Conservation (phyloP, 2,888 invertebrate genomes). For the Pandemis heparana region DNA sequence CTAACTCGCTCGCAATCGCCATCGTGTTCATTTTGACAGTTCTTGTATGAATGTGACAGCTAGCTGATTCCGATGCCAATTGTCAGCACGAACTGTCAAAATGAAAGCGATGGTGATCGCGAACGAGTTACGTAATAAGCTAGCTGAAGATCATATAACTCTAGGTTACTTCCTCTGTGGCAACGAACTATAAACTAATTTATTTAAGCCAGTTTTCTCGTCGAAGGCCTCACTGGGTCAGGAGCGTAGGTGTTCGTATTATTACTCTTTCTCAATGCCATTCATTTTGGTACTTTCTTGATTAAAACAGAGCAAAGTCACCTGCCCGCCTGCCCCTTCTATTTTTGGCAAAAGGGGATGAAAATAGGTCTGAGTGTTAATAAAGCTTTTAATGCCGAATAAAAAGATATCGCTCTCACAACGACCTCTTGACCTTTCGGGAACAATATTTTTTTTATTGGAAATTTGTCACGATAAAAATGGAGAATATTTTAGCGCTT, state of each 20-base stretch:
- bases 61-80: too few species aligned
- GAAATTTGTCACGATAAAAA: not conserved
- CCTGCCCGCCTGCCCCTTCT: slow-evolving; percentile 4
- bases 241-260: not conserved
- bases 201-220: not conserved
- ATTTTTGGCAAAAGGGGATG: slow-evolving; percentile 14
- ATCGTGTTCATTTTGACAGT: too few species aligned
- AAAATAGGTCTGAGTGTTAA: slow-evolving; percentile 22
- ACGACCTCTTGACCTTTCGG: slow-evolving; percentile 11
- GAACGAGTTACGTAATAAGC: too few species aligned
- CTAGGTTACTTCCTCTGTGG: not conserved
- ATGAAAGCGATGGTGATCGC: too few species aligned
- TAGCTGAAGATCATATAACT: too few species aligned
- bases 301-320: slow-evolving; percentile 5
- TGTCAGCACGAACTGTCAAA: too few species aligned
- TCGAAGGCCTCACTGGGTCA: slow-evolving; percentile 2
- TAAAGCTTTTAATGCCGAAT: slow-evolving; percentile 27
- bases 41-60: too few species aligned
- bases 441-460: not conserved
- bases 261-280: not conserved
- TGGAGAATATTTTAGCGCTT: not conserved
- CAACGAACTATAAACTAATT: not conserved
- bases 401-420: slow-evolving; percentile 19
- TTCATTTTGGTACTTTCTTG: not conserved
- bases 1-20: too few species aligned